Evolutionary conservation across 1,140 invertebrate species (phyloP).

Genomic region (Drosophila seguyi): DNA sequence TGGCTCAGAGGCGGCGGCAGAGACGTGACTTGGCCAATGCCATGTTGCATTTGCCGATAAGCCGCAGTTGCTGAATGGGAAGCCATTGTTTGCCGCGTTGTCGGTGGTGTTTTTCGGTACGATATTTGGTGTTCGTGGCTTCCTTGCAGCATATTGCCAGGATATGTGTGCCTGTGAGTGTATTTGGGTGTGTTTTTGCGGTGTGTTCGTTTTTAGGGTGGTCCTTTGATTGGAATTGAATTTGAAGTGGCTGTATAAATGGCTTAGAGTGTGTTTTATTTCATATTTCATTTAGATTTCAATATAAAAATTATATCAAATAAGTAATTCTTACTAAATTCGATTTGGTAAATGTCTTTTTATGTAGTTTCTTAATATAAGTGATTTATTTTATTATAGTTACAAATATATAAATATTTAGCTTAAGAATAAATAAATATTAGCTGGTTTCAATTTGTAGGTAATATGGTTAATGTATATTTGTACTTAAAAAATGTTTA

Average conservation of each 20-base stretch:
- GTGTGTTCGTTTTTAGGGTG: constrained; percentile 5
- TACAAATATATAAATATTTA: not conserved
- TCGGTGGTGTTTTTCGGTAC: constrained; percentile 9
- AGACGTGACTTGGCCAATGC: constrained; percentile 50
- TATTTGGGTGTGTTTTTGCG: not conserved
- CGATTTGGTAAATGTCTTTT: not conserved
- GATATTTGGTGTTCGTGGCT: constrained; percentile 20
- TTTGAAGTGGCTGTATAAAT: not conserved
- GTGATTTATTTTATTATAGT: not conserved
- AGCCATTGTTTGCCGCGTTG: constrained; percentile 29
- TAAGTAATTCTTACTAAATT: not conserved
- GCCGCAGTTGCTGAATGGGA: constrained; percentile 27
- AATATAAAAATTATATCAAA: not conserved
- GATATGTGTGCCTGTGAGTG: not conserved
- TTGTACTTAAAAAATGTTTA: no score
- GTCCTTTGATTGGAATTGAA: not conserved
- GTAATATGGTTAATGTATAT: no score
- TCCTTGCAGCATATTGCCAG: constrained; percentile 26
- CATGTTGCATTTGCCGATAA: constrained; percentile 64
- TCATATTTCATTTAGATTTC: no score
- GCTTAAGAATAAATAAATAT: not conserved
- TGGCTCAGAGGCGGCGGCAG: constrained; percentile 19
- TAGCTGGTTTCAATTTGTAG: no score
- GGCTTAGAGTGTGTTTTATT: not conserved
- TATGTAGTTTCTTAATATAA: not conserved